A percentile compares a stretch with the other conserved stretches of the same genome.
phyloP scores from a whole-genome alignment of 2,888 invertebrate genomes.

The Euclidia mi region DNA sequence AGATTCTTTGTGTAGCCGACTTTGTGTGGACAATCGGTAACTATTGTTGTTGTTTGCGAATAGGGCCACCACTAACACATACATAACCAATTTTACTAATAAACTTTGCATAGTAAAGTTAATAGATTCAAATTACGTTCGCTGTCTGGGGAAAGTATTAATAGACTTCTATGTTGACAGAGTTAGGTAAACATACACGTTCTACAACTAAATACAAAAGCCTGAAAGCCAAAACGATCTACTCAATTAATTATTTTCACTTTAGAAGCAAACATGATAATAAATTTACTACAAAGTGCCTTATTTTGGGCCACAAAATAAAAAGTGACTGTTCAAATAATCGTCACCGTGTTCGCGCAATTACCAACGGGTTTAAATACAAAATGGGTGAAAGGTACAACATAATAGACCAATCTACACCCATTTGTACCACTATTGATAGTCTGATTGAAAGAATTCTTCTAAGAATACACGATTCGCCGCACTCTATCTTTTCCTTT shows the following conservation, averaged over 20 bases:
- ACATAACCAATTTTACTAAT: background rate
- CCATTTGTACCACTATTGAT: slow-evolving; percentile 71
- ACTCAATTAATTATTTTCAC: slow-evolving; percentile 38
- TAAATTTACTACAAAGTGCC: slow-evolving; percentile 26
- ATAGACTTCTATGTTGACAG: too few species aligned
- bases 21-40: slow-evolving; percentile 16
- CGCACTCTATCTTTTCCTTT: slow-evolving; percentile 64
- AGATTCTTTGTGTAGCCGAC: slow-evolving; percentile 29
- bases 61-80: background rate
- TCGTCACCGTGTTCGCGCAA: slow-evolving; percentile 52
- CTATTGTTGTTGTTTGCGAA: slow-evolving; percentile 33
- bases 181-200: too few species aligned
- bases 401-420: slow-evolving; percentile 74
- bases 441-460: slow-evolving; percentile 67
- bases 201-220: slow-evolving; percentile 1
- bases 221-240: slow-evolving; percentile 9
- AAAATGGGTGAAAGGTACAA: slow-evolving; percentile 78
- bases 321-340: slow-evolving; percentile 56
- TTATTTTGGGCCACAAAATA: slow-evolving; percentile 38
- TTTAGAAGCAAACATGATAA: slow-evolving; percentile 30
- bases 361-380: slow-evolving; percentile 56
- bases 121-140: background rate
- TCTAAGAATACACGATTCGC: slow-evolving; percentile 68
- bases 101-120: background rate
- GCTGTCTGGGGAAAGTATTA: too few species aligned